Percentiles rank a stretch among this genome's conserved stretches.
Conservation (phyloP, 2,888 invertebrate genomes). For the Caenorhabditis afra region DNA sequence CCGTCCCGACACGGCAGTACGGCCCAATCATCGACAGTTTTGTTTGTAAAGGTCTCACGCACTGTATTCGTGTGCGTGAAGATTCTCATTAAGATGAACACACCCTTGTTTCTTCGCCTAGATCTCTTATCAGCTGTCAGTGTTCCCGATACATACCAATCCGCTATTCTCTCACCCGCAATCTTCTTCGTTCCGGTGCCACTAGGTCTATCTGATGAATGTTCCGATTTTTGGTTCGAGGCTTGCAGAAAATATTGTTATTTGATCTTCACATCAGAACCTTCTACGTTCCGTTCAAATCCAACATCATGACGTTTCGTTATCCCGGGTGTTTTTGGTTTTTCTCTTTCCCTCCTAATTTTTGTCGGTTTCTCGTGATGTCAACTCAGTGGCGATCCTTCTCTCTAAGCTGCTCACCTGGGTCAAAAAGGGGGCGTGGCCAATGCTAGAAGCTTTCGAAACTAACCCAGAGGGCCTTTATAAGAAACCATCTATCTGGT, state of each 20-base stretch:
- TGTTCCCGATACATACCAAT: constrained; percentile 24
- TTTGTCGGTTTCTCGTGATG: not conserved
- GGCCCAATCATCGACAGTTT: not conserved
- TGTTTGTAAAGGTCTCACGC: not conserved
- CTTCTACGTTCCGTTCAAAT: not conserved
- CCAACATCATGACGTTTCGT: not conserved
- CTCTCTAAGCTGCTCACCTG: not conserved
- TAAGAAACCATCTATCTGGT: no score
- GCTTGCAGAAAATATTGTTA: constrained; percentile 1
- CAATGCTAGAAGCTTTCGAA: no score
- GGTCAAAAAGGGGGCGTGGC: not conserved
- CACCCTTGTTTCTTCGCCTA: no score
- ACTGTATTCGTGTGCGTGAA: no score
- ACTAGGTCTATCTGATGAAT: constrained; percentile 18
- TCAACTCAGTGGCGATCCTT: not conserved
- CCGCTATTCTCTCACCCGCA: not conserved
- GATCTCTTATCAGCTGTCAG: constrained; percentile 37
- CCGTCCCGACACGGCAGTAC: not conserved
- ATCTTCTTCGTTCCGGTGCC: constrained; percentile 22
- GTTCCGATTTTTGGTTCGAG: not conserved
- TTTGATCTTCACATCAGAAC: not conserved
- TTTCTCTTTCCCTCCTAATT: no score
- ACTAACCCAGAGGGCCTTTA: no score
- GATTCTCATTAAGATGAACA: not conserved
- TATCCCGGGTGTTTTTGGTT: no score